Evolutionary conservation across 2,888 invertebrate genomes (phyloP), one percentile per base, ranked within the genome.

Genomic region (Argyresthia albistria): DNA sequence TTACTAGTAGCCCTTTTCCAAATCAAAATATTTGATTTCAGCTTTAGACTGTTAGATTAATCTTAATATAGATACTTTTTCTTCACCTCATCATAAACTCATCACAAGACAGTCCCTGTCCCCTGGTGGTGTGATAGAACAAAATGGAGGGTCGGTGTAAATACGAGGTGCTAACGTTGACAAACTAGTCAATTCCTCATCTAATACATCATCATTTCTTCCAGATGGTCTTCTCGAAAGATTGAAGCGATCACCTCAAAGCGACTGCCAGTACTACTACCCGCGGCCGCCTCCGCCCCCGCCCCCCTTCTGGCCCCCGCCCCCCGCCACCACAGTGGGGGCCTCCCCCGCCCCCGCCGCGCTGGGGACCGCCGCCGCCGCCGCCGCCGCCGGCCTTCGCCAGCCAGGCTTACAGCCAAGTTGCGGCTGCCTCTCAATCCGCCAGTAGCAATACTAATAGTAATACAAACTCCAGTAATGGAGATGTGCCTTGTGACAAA

Each of bases 201-300:
- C 25, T n/a, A 25, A 25, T 2, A 25, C 25, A 6, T 25, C n/a
- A n/a, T n/a, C n/a, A 25, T 25, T 9, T 10, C 50, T 56, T 63
- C 1, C 72, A 80, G 66, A 67, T 69, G 78, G 64, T 12, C 35
- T 69, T 6, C 43, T 68, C 1, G 65, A 70, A 8, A 65, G 83
- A 6, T 12, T 76, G 46, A 79, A 66, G 56, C 76, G 84, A 0
- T 73, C 80, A 0, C 73, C 77, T 4, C 56, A 72, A 47, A 35
- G 43, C n/a, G 35, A 36, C 12, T 35, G 46, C 43, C 4, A 12
- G 4, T 39, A 12, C 12, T 43, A 15, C 57, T 64, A 58, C 49
- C 58, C 54, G 0, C 61, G 60, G 7, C 51, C 43, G 8, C 51
- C 42, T 1, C 50, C 35, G 25, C 25, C 25, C 25, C 60, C 58